These are phyloP conservation scores for Lumbricus terrestris DNA, from an alignment of 2,888 invertebrate species.

Conservation along the genomic window DNA sequence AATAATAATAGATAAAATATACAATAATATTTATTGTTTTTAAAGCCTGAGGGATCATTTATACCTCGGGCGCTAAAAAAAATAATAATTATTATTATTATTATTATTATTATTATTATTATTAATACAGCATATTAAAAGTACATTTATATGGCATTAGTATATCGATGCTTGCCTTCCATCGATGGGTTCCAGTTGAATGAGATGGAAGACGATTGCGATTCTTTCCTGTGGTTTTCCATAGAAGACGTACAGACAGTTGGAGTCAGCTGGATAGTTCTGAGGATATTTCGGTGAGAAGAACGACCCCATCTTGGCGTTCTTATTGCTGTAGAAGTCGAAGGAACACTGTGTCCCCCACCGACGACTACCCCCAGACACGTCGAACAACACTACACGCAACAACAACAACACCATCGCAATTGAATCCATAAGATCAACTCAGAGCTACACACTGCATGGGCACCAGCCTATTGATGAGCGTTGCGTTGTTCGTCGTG, in stretches of 20 bases:
- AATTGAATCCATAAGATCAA: too few relatives aligned
- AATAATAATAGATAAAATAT: too few relatives aligned
- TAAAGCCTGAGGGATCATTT: too few relatives aligned
- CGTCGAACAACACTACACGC: conserved; percentile 32
- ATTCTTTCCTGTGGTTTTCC: conserved; percentile 55
- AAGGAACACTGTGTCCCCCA: conserved; percentile 51
- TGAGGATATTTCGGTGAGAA: conserved; percentile 57
- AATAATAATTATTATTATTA: too few relatives aligned
- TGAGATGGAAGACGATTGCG: conserved; percentile 43
- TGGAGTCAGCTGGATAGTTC: conserved; percentile 56
- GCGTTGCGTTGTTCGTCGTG: neutral
- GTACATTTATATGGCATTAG: too few relatives aligned
- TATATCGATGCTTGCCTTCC: conserved; percentile 22
- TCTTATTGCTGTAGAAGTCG: conserved; percentile 46
- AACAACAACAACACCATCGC: neutral
- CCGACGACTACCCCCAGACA: conserved; percentile 43
- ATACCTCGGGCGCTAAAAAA: too few relatives aligned
- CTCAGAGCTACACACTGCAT: too few relatives aligned
- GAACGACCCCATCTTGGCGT: conserved; percentile 47
- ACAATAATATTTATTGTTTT: too few relatives aligned
- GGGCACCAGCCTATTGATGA: neutral
- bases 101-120: too few relatives aligned
- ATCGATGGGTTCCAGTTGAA: conserved; percentile 47
- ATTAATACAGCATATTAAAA: too few relatives aligned
- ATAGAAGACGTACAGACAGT: conserved; percentile 58